Evolutionary conservation across 30 jellyfish, hydroid and myxozoan species (phyloP).

Genomic region (Hydra vulgaris): DNA sequence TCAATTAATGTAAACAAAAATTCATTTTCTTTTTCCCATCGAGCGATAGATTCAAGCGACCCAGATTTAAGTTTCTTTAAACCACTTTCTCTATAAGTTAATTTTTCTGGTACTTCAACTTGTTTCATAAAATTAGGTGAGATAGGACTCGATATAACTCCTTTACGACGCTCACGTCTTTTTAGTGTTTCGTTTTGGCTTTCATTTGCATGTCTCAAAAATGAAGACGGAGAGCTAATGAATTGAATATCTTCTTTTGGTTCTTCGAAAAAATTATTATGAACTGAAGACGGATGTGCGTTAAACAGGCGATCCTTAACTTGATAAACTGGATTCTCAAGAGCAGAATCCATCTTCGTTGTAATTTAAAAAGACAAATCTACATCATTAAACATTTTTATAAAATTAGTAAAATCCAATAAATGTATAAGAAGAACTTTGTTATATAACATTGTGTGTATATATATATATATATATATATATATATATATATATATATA

Average conservation of each 20-base stretch:
- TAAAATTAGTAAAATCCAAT: not conserved
- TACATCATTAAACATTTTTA: too few species aligned
- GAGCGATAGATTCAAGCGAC: slow-evolving; percentile 81
- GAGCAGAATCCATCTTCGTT: not conserved
- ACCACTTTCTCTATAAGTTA: slow-evolving; percentile 21
- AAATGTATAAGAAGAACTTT: not conserved
- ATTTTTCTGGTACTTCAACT: slow-evolving; percentile 16
- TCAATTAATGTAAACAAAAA: slow-evolving; percentile 86
- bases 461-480: too few species aligned
- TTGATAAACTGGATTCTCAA: not conserved
- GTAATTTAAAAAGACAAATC: not conserved
- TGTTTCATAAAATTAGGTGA: not conserved
- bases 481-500: too few species aligned
- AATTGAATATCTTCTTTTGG: not conserved
- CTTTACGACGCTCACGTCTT: slow-evolving; percentile 14
- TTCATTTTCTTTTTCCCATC: slow-evolving; percentile 99
- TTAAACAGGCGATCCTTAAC: not conserved
- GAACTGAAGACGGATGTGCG: not conserved
- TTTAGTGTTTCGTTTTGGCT: slow-evolving; percentile 12
- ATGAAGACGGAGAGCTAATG: not conserved
- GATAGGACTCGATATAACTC: slow-evolving; percentile 17
- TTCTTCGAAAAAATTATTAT: not conserved
- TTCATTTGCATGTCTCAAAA: slow-evolving; percentile 22
- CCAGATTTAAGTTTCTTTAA: slow-evolving; percentile 56
- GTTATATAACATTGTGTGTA: too few species aligned